These are phyloP conservation scores for Tylochromis polylepis DNA, from an alignment of 2,113 vertebrate species.

Conservation along the genomic window DNA sequence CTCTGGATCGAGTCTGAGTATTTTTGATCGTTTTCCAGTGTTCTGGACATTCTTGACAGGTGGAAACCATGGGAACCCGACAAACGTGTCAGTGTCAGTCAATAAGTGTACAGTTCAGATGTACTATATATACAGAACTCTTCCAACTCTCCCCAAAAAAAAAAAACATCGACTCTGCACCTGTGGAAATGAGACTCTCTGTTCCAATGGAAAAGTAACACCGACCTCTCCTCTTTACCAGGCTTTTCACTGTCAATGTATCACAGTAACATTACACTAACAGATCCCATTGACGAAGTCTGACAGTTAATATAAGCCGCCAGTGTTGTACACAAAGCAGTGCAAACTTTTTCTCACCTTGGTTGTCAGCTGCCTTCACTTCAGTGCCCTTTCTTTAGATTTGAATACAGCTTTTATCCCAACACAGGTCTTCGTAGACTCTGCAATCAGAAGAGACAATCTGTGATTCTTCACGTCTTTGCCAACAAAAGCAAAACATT, in stretches of 20 bases:
- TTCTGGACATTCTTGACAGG: neutral
- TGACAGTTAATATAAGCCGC: neutral
- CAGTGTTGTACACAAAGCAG: neutral
- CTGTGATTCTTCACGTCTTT: neutral
- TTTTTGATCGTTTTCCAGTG: neutral
- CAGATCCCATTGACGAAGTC: neutral
- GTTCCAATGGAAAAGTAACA: conserved; percentile 38
- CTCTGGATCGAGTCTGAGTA: fast-evolving
- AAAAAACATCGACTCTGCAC: conserved; percentile 16
- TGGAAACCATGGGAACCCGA: neutral
- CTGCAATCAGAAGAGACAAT: conserved; percentile 49
- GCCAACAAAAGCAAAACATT: neutral
- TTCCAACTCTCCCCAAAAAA: neutral
- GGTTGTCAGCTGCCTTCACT: conserved; percentile 1
- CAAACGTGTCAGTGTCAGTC: neutral
- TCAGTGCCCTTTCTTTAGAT: neutral
- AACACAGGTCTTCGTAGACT: conserved; percentile 1
- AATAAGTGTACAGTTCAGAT: neutral
- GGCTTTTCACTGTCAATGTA: neutral
- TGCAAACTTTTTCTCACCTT: conserved; percentile 24
- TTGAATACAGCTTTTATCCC: conserved; percentile 21
- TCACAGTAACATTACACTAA: neutral
- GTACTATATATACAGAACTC: neutral
- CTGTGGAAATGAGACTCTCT: conserved; percentile 43
- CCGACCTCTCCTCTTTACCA: neutral